Evolutionary conservation across 1,140 invertebrate species (phyloP), one percentile per base, ranked within the genome.

Genomic region (Drosophila funebris): DNA sequence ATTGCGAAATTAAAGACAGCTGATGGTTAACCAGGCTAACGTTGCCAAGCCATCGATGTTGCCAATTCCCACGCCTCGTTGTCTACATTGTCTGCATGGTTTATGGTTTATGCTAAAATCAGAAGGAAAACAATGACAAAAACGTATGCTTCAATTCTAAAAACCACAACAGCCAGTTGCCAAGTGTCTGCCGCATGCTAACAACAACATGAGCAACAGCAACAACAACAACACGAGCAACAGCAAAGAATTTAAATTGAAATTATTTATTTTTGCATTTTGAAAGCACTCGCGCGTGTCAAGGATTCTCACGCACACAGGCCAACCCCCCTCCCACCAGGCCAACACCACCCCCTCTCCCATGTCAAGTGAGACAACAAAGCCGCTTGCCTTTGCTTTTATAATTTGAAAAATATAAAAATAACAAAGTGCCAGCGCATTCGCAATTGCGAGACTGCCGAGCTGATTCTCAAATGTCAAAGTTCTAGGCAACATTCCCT

Each of bases 181-280:
- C 70, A 70, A 75, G 69, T 76, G 62, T 53, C 52, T 33, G 43
- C 36, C 31, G 16, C 54, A 39, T 13, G 41, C 44, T 36, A 53
- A 41, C 50, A 57, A 43, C 43, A 50, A n/a, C 31, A 20, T 7
- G 14, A 33, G 16, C 33, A n/a, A n/a, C n/a, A n/a, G n/a, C 60
- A 71, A 64, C 44, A 53, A 71, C 82, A 80, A 69, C 68, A 81
- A 54, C 27, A 31, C 41, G 37, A 58, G 33, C 48, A 52, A 24
- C 37, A 13, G 22, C 62, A 83, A 73, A 58, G 83, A 88, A 83
- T 88, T 88, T 88, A 88, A 88, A 88, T 88, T 88, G 83, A 88
- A 88, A 88, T 88, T 88, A 88, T 88, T 88, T 88, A 88, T 88
- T 88, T 87, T 88, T 88, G 83, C 83, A 88, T 88, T 88, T 88